These are phyloP conservation scores for Gastrophryne carolinensis DNA, from an alignment of 2,797 vertebrate genomes.

Conservation along the genomic window DNA sequence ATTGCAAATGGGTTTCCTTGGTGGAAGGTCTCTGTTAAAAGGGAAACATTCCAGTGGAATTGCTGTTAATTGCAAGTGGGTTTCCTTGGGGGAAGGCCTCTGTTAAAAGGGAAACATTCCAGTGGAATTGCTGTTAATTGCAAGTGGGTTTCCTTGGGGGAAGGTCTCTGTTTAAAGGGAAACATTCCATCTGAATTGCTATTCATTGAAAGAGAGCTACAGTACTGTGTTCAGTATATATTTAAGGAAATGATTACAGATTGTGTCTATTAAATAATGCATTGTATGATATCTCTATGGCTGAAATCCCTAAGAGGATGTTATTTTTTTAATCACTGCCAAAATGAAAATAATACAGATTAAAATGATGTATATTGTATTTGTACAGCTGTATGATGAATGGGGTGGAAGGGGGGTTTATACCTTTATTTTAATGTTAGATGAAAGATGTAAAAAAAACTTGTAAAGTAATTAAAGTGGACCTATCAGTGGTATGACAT, in stretches of 20 bases:
- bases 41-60: too few relatives aligned
- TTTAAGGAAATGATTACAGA: neutral
- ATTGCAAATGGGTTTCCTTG: too few relatives aligned
- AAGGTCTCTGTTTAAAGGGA: neutral
- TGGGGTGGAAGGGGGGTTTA: neutral
- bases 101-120: neutral
- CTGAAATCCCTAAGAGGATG: neutral
- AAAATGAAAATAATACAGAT: neutral
- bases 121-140: neutral
- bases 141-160: neutral
- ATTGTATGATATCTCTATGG: conserved; percentile 1
- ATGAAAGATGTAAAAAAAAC: neutral
- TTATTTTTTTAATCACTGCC: conserved; percentile 40
- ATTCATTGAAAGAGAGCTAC: too few relatives aligned
- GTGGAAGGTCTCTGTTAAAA: too few relatives aligned
- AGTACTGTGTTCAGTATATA: neutral
- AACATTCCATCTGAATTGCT: too few relatives aligned
- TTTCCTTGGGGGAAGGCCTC: neutral
- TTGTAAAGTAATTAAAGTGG: conserved; percentile 8
- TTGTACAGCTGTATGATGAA: conserved; percentile 20
- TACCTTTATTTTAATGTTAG: conserved; percentile 23
- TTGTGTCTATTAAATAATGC: neutral
- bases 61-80: too few relatives aligned
- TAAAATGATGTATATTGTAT: neutral
- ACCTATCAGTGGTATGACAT: neutral